Base-by-base conservation (phyloP, 2,888 invertebrate species). In the Diogma glabrata region DNA sequence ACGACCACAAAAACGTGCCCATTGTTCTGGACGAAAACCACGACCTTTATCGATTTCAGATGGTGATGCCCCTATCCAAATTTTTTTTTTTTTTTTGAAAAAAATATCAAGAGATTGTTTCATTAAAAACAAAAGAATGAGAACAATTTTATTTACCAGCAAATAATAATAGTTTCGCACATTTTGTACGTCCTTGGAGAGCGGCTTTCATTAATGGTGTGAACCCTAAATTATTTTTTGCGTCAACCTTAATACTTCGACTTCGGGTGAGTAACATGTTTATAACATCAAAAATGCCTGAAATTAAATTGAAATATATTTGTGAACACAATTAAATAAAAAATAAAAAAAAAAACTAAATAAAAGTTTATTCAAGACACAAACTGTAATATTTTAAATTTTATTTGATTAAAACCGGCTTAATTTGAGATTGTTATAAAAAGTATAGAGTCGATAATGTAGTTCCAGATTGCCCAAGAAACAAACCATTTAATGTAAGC, bases 121-220 rank as follows among this genome's bases (percentile, higher is more conserved):
- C n/a, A 45, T 24, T 24, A 5, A 28, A n/a, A 47, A 4, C 12
- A 30, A 47, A 33, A 6, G 19, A 9, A 48, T 33, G 30, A 12
- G 9, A 6, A 19, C 7, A 43, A 19, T 47, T 50, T 47, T 49
- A 62, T 65, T 70, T 65, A 84, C 86, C 85, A 60, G 84, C 83
- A 61, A 80, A 79, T n/a, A 86, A 69, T 17, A 86, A 69, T 51
- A 82, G 71, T 70, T 83, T 83, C 57, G 84, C 82, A 68, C 84
- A 84, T 63, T 81, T 79, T 47, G 81, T 81, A 53, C 84, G 72
- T 8, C 85, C 86, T 65, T 86, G 85, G 17, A 86, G 72, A 3
- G 84, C 83, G 1, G 85, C 83, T 64, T 85, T 85, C 79, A 80
- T 80, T 47, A 85, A 69, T 2, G 84, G 81, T 3, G 84, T 84